Conservation (phyloP, 2,888 invertebrate genomes). For the Notocelia uddmanniana region DNA sequence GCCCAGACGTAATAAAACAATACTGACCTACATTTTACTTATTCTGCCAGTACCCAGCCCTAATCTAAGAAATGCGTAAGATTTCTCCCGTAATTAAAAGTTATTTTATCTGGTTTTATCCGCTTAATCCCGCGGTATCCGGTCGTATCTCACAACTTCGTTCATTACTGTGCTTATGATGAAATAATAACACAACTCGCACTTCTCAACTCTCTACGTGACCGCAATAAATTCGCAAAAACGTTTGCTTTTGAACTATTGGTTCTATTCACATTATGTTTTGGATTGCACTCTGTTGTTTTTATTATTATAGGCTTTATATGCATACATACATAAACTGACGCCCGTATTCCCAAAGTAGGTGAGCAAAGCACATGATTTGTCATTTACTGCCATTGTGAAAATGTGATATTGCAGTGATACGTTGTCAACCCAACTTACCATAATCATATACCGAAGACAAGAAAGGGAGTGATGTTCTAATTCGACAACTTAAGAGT, state of each 20-base stretch:
- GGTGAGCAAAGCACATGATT: too few relatives aligned
- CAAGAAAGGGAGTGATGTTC: too few relatives aligned
- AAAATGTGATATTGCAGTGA: too few relatives aligned
- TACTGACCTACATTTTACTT: not conserved
- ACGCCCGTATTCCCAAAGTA: too few relatives aligned
- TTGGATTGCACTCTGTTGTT: not conserved
- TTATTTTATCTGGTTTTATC: constrained; percentile 39
- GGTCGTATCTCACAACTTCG: constrained; percentile 44
- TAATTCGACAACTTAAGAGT: too few relatives aligned
- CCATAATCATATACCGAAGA: too few relatives aligned
- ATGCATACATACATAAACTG: too few relatives aligned
- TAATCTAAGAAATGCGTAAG: constrained; percentile 26
- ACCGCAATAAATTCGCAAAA: constrained; percentile 7
- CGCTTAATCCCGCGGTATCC: constrained; percentile 31
- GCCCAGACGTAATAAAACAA: not conserved
- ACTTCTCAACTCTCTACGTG: constrained; percentile 41
- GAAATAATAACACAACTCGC: constrained; percentile 42
- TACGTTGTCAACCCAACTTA: too few relatives aligned
- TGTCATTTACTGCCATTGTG: too few relatives aligned
- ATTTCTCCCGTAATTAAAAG: constrained; percentile 44
- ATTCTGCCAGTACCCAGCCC: not conserved
- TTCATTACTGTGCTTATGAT: constrained; percentile 40
- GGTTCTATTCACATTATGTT: not conserved
- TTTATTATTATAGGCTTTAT: too few relatives aligned
- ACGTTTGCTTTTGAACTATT: not conserved